Conservation (phyloP, 1,140 invertebrate genomes). For the Drosophila truncata region DNA sequence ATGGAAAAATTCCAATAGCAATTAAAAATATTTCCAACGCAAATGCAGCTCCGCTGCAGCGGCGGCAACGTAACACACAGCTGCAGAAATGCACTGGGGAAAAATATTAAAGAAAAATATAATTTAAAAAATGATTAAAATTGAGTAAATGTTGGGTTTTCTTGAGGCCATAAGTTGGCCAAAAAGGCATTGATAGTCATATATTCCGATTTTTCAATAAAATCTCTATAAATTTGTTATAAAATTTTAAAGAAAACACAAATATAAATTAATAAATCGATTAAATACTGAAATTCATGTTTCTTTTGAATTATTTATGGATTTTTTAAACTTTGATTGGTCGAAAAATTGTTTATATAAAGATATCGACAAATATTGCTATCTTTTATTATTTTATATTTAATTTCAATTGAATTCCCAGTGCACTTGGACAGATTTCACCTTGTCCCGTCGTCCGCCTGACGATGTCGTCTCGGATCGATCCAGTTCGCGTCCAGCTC, state of each 20-base stretch:
- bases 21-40: conserved; percentile 84
- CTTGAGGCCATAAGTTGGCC: background rate
- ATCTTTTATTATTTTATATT: too few species aligned
- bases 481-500: conserved; percentile 59
- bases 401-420: too few species aligned
- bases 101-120: background rate
- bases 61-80: conserved; percentile 29
- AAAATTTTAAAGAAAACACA: too few species aligned
- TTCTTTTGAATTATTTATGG: too few species aligned
- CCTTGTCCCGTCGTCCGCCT: conserved; percentile 41
- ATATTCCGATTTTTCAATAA: background rate
- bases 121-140: background rate
- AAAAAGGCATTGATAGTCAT: background rate
- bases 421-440: conserved; percentile 50
- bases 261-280: too few species aligned
- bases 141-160: background rate
- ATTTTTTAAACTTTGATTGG: too few species aligned
- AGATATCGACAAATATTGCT: too few species aligned
- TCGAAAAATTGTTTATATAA: too few species aligned
- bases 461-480: conserved; percentile 41
- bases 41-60: conserved; percentile 68
- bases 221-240: background rate
- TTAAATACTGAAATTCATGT: too few species aligned
- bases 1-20: conserved; percentile 77
- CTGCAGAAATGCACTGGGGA: conserved; percentile 41